These are phyloP conservation scores for Epirrhoe tristata DNA, from an alignment of 2,888 invertebrate species.

Conservation along the genomic window DNA sequence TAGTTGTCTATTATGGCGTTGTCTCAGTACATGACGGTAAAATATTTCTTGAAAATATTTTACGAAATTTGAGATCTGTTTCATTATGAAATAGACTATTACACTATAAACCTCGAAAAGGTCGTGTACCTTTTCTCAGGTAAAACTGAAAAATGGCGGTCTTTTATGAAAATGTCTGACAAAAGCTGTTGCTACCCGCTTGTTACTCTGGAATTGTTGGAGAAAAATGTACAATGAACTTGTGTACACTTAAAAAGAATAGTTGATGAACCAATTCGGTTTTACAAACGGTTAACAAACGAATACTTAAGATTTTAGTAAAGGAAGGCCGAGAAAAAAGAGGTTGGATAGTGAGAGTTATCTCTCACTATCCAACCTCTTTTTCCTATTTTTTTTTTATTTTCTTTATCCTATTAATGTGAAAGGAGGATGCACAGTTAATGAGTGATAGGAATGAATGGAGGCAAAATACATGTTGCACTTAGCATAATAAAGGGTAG, in stretches of 20 bases:
- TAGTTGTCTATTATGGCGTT: no score
- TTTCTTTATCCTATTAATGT: no score
- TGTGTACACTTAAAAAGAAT: not conserved
- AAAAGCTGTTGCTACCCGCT: slow-evolving; percentile 20
- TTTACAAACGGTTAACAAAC: not conserved
- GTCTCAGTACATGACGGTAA: not conserved
- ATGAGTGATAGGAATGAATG: no score
- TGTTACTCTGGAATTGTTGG: slow-evolving; percentile 5
- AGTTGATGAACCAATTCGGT: not conserved
- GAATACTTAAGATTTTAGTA: not conserved
- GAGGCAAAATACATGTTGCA: no score
- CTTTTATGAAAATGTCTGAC: slow-evolving; percentile 32
- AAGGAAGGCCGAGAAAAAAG: no score
- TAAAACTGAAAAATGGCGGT: slow-evolving; percentile 16
- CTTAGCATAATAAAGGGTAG: no score
- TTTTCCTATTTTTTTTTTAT: no score
- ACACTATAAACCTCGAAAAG: slow-evolving; percentile 2
- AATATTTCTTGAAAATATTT: not conserved
- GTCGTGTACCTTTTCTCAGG: not conserved
- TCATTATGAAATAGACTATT: slow-evolving; percentile 8
- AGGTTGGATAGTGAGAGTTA: no score
- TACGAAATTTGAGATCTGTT: slow-evolving; percentile 4
- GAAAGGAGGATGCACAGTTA: no score
- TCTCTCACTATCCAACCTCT: no score
- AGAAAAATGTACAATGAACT: slow-evolving; percentile 1